These are phyloP conservation scores for Rotaria macrura DNA, from an alignment of 2,888 invertebrate genomes.

Conservation along the genomic window DNA sequence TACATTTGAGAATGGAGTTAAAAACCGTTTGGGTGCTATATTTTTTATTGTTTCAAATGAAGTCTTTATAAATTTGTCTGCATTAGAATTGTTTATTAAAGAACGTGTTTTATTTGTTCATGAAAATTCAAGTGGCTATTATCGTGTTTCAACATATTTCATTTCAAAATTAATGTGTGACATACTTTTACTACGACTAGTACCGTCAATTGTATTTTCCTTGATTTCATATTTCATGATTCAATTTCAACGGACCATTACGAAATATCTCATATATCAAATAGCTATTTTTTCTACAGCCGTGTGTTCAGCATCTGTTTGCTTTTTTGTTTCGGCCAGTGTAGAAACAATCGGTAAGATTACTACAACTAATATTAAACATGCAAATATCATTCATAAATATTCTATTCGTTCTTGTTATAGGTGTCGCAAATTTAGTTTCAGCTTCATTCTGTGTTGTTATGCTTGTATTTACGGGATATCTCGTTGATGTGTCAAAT, in stretches of 20 bases:
- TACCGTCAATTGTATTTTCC: conserved; percentile 43
- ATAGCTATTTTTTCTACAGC: conserved; percentile 43
- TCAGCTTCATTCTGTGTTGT: not conserved
- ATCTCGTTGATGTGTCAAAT: not conserved
- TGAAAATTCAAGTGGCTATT: conserved; percentile 48
- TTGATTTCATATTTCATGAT: conserved; percentile 46
- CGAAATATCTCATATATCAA: conserved; percentile 43
- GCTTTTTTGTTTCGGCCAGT: conserved; percentile 44
- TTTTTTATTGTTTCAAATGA: conserved; percentile 50
- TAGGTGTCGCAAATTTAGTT: not conserved
- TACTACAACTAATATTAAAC: no score
- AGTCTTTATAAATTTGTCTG: conserved; percentile 48
- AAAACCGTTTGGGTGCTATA: conserved; percentile 47
- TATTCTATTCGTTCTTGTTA: no score
- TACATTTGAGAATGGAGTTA: conserved; percentile 41
- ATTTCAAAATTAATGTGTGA: conserved; percentile 47
- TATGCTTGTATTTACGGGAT: not conserved
- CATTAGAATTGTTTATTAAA: conserved; percentile 40
- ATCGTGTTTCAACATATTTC: conserved; percentile 47
- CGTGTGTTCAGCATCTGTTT: conserved; percentile 42
- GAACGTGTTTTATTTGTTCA: conserved; percentile 42
- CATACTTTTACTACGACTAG: conserved; percentile 43
- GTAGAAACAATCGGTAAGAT: conserved; percentile 41
- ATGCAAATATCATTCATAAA: no score
- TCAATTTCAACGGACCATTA: conserved; percentile 38